These are phyloP conservation scores for Uloborus diversus DNA, from an alignment of 1,140 invertebrate genomes.

Conservation along the genomic window DNA sequence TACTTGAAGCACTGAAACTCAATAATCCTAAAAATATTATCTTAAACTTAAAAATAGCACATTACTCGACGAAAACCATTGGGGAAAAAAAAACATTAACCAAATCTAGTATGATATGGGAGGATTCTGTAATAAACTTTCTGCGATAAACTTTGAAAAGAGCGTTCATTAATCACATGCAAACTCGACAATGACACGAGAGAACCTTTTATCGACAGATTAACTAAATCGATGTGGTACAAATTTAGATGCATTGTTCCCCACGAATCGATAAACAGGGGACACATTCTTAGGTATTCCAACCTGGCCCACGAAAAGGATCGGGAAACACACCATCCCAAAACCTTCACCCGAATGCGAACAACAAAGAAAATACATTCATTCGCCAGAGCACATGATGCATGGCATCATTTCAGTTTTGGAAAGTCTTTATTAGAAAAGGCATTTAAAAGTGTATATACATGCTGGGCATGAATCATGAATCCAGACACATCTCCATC, in stretches of 20 bases:
- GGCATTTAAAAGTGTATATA: conserved; percentile 45
- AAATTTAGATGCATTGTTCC: conserved; percentile 23
- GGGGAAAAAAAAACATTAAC: too few species aligned
- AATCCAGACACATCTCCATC: conserved; percentile 21
- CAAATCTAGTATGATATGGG: too few species aligned
- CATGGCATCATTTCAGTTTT: conserved; percentile 42
- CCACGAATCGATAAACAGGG: conserved; percentile 9
- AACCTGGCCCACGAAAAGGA: not conserved
- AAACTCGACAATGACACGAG: not conserved
- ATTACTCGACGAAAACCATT: too few species aligned
- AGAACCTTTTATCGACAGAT: conserved; percentile 36
- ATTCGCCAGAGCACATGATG: conserved; percentile 14
- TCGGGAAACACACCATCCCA: not conserved
- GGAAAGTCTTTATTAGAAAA: conserved; percentile 50
- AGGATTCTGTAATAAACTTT: too few species aligned
- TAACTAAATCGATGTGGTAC: conserved; percentile 13
- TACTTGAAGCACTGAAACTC: too few species aligned
- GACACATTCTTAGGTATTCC: not conserved
- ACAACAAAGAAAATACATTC: not conserved
- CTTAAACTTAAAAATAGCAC: too few species aligned
- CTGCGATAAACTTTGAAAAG: too few species aligned
- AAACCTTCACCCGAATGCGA: not conserved
- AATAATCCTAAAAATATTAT: too few species aligned
- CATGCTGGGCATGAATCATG: conserved; percentile 31
- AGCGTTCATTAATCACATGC: conserved; percentile 32